These are phyloP conservation scores for Silurus meridionalis DNA, from an alignment of 2,113 vertebrate species.

Conservation along the genomic window DNA sequence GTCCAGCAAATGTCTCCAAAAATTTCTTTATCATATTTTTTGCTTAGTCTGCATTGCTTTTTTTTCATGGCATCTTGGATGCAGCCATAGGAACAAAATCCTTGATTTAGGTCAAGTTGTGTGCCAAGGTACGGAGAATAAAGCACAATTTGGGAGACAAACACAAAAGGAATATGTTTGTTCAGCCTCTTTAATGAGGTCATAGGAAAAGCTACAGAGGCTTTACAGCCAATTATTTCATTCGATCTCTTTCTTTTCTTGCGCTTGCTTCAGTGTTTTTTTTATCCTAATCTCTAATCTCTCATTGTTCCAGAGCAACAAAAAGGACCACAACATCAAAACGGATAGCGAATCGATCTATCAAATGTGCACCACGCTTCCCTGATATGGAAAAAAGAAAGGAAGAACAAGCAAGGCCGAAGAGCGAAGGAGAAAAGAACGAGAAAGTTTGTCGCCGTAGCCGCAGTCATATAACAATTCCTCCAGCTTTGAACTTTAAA, in stretches of 20 bases:
- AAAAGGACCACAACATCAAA: conserved; percentile 75
- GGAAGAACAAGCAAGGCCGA: conserved; percentile 11
- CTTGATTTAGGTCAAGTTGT: conserved; percentile 21
- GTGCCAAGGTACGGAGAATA: conserved; percentile 58
- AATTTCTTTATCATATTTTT: conserved; percentile 1
- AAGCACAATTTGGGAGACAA: conserved; percentile 61
- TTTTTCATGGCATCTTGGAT: conserved; percentile 54
- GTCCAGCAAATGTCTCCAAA: background rate
- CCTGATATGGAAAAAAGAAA: conserved; percentile 62
- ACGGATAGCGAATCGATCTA: conserved; percentile 77
- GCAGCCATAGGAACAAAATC: conserved; percentile 56
- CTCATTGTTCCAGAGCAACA: conserved; percentile 70
- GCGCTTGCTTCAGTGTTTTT: conserved; percentile 39
- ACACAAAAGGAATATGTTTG: conserved; percentile 66
- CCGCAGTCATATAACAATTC: conserved; percentile 1
- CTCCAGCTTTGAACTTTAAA: conserved; percentile 19
- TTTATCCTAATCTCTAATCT: conserved; percentile 67
- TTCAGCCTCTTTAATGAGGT: conserved; percentile 58
- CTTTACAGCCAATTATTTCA: conserved; percentile 49
- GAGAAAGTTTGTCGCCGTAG: conserved; percentile 9
- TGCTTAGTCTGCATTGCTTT: conserved; percentile 58
- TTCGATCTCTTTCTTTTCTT: conserved; percentile 58
- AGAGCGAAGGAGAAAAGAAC: background rate
- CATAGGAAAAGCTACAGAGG: conserved; percentile 16
- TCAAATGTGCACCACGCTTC: conserved; percentile 70